Evolutionary conservation across 2,888 invertebrate genomes (phyloP).

Genomic region (Miltochrista miniata): DNA sequence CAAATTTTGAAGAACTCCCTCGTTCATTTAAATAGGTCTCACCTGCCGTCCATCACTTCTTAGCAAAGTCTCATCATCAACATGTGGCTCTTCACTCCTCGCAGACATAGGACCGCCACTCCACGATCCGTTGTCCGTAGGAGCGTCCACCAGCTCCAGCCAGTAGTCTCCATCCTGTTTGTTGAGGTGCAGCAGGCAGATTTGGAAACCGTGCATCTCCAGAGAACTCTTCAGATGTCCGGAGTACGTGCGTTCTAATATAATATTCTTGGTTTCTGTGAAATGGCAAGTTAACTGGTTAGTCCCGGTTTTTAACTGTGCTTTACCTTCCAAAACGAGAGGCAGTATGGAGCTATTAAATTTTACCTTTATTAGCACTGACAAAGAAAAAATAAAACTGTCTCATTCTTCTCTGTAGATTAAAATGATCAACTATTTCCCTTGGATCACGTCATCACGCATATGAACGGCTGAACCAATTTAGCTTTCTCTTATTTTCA

Average conservation of each 20-base stretch:
- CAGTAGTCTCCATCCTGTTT: slow-evolving; percentile 70
- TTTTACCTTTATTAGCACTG: too few relatives aligned
- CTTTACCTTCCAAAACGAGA: too few relatives aligned
- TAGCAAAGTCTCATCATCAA: slow-evolving; percentile 59
- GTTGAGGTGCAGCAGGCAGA: slow-evolving; percentile 86
- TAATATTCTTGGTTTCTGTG: slow-evolving; percentile 69
- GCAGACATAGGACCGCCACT: slow-evolving; percentile 69
- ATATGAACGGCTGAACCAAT: too few relatives aligned
- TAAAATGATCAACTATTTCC: too few relatives aligned
- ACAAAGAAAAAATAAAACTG: too few relatives aligned
- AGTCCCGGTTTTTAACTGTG: too few relatives aligned
- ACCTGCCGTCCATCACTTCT: slow-evolving; percentile 57
- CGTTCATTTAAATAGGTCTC: too few relatives aligned
- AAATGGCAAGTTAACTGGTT: neutral
- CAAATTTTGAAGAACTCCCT: too few relatives aligned
- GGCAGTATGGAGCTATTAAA: too few relatives aligned
- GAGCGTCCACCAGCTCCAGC: slow-evolving; percentile 82
- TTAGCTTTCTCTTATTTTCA: too few relatives aligned
- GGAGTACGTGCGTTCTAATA: slow-evolving; percentile 80
- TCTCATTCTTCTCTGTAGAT: too few relatives aligned
- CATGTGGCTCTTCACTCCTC: slow-evolving; percentile 50
- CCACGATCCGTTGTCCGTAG: slow-evolving; percentile 85
- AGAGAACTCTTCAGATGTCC: slow-evolving; percentile 88
- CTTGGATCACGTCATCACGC: too few relatives aligned
- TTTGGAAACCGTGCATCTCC: slow-evolving; percentile 90